phyloP scores from a whole-genome alignment of 2,797 vertebrate species.

The Buceros bicornis region DNA sequence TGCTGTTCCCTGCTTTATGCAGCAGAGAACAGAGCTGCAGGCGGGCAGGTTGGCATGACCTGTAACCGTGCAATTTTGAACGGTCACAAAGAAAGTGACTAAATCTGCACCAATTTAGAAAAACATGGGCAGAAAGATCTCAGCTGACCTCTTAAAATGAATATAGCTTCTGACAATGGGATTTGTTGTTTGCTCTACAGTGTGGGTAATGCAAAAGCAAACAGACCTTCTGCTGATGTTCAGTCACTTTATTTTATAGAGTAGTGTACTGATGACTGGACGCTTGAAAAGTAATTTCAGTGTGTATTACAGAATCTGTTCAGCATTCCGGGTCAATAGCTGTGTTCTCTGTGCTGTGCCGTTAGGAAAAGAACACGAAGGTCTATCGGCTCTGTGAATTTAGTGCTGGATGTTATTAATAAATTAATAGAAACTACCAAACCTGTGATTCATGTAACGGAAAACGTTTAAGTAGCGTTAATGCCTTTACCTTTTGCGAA shows the following conservation, averaged over 20 bases:
- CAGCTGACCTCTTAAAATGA: background rate
- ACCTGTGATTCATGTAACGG: background rate
- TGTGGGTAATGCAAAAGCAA: background rate
- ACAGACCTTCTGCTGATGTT: background rate
- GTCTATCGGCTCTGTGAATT: background rate
- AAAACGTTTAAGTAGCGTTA: background rate
- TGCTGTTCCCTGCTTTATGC: background rate
- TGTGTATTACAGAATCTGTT: background rate
- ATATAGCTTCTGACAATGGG: background rate
- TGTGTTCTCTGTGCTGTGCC: background rate
- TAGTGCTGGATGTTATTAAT: background rate
- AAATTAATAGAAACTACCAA: conserved; percentile 9
- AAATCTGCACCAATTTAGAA: background rate
- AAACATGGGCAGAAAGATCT: background rate
- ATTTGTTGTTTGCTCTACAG: conserved; percentile 2
- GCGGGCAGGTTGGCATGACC: background rate
- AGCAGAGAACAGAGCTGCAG: background rate
- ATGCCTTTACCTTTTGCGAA: background rate
- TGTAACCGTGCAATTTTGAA: background rate
- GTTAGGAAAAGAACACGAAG: background rate
- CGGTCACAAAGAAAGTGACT: background rate
- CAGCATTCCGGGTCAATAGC: background rate
- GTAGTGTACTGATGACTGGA: background rate
- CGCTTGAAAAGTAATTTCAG: background rate
- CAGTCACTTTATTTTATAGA: background rate